Conservation (phyloP, 1,140 invertebrate species). For the Trinorchestia longiramus region DNA sequence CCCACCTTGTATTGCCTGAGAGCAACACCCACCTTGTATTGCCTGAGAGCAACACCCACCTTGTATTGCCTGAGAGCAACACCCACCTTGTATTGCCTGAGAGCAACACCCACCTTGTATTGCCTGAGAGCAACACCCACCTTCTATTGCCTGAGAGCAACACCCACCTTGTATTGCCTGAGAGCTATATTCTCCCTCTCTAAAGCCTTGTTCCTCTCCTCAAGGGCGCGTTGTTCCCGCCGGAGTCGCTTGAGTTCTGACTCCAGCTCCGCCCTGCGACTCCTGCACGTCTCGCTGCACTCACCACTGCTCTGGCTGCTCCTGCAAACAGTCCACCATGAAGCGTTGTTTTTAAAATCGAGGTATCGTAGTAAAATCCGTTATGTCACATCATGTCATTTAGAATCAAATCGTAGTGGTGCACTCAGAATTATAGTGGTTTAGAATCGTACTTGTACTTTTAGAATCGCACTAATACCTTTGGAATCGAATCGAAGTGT, state of each 20-base stretch:
- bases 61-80: conserved; percentile 74
- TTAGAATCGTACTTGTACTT: too few species aligned
- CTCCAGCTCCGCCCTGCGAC: conserved; percentile 82
- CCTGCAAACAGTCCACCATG: too few species aligned
- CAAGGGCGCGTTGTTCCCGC: conserved; percentile 80
- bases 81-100: conserved; percentile 16
- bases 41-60: too few species aligned
- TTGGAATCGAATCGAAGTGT: too few species aligned
- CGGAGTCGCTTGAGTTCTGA: conserved; percentile 81
- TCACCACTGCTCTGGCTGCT: conserved; percentile 70
- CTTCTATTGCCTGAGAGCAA: not conserved
- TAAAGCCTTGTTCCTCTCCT: conserved; percentile 77
- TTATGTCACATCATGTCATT: too few species aligned
- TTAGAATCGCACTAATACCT: too few species aligned
- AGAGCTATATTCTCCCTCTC: conserved; percentile 75
- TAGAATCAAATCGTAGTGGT: too few species aligned
- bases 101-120: not conserved
- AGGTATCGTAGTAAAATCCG: too few species aligned
- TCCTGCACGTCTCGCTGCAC: conserved; percentile 83
- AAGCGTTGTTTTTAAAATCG: too few species aligned
- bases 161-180: conserved; percentile 73
- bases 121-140: not conserved
- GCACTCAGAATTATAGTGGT: too few species aligned
- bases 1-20: conserved; percentile 1
- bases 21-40: not conserved